phyloP scores from a whole-genome alignment of 2,888 invertebrate genomes.

The Phortica magna region DNA sequence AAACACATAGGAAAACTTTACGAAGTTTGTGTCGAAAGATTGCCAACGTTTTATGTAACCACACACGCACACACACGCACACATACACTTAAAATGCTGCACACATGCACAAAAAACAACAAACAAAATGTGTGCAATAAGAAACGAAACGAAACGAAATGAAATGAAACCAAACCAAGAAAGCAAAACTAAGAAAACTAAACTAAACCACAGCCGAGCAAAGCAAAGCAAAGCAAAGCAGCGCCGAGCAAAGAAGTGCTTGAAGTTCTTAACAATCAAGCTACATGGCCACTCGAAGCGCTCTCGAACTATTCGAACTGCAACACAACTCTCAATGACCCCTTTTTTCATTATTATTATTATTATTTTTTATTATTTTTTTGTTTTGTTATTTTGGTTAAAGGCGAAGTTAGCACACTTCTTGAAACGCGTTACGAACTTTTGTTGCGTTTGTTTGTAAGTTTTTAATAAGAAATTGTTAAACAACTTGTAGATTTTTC shows the following conservation, averaged over 20 bases:
- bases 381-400: too few relatives aligned
- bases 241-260: too few relatives aligned
- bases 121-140: slow-evolving; percentile 18
- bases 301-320: neutral
- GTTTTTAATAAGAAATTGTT: slow-evolving; percentile 68
- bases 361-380: too few relatives aligned
- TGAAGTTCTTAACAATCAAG: too few relatives aligned
- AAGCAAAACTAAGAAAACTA: too few relatives aligned
- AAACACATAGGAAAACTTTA: neutral
- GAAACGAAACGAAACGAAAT: slow-evolving; percentile 40
- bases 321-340: neutral
- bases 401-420: too few relatives aligned
- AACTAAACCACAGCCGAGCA: slow-evolving; percentile 44
- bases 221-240: slow-evolving; percentile 7
- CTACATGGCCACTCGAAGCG: too few relatives aligned
- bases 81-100: neutral
- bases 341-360: too few relatives aligned
- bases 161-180: neutral
- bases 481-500: slow-evolving; percentile 61
- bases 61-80: neutral
- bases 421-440: slow-evolving; percentile 42
- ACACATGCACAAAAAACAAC: neutral
- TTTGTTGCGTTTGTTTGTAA: slow-evolving; percentile 63
- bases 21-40: slow-evolving; percentile 11
- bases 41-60: slow-evolving; percentile 2